These are phyloP conservation scores for Acrobasis repandana DNA, from an alignment of 2,888 invertebrate species.

Conservation along the genomic window DNA sequence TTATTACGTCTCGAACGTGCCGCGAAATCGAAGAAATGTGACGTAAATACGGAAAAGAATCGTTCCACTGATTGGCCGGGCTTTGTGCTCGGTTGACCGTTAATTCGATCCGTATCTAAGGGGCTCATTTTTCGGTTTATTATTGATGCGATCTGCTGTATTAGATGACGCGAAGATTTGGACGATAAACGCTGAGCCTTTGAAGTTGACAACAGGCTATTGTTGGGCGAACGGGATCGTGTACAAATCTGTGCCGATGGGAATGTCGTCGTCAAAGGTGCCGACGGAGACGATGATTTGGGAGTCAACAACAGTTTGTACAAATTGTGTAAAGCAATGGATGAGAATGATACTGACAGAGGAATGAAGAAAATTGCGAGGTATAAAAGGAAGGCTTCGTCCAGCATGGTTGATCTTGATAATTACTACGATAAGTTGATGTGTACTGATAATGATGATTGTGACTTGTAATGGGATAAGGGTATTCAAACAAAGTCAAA, in stretches of 20 bases:
- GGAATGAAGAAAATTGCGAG: too few relatives aligned
- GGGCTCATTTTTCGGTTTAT: constrained; percentile 67
- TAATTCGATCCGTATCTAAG: constrained; percentile 76
- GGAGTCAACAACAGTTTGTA: too few relatives aligned
- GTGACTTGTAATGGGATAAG: too few relatives aligned
- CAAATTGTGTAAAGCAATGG: too few relatives aligned
- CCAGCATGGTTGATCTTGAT: too few relatives aligned
- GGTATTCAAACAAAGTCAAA: too few relatives aligned
- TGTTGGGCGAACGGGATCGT: constrained; percentile 14
- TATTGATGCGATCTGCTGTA: constrained; percentile 59
- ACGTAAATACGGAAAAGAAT: constrained; percentile 78
- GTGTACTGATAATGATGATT: too few relatives aligned
- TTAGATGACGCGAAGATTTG: constrained; percentile 19
- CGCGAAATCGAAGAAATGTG: constrained; percentile 82
- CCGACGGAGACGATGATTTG: not conserved
- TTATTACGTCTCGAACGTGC: constrained; percentile 81
- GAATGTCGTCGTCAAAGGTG: constrained; percentile 5
- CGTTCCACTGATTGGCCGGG: constrained; percentile 73
- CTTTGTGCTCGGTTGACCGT: constrained; percentile 74
- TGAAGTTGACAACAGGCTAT: constrained; percentile 14
- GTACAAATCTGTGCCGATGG: constrained; percentile 15
- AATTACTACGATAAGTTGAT: too few relatives aligned
- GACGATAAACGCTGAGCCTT: constrained; percentile 21
- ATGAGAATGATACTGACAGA: too few relatives aligned
- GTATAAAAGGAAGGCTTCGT: too few relatives aligned